phyloP scores from a whole-genome alignment of 2,113 vertebrate genomes.

The Struthio camelus region DNA sequence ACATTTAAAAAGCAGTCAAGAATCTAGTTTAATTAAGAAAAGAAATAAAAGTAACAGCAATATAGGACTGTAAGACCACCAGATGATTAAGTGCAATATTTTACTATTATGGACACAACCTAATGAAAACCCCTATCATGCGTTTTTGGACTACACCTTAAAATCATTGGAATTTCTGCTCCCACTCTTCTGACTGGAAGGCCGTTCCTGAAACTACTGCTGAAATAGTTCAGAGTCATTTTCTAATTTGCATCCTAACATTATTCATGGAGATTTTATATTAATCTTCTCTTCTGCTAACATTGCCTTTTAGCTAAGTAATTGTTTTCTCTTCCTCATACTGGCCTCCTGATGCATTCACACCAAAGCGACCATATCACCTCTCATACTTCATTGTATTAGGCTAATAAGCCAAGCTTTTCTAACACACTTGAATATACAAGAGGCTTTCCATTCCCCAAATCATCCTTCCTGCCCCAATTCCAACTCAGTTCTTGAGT shows the following conservation, averaged over 20 bases:
- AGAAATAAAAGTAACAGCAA: neutral
- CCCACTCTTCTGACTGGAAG: neutral
- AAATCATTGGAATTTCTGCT: neutral
- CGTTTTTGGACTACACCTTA: neutral
- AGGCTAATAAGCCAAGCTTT: constrained; percentile 19
- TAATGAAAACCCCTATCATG: neutral
- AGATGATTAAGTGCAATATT: neutral
- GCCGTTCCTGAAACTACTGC: constrained; percentile 12
- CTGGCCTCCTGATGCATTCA: constrained; percentile 17
- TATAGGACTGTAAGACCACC: neutral
- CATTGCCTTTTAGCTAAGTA: constrained; percentile 10
- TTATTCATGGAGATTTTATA: constrained; percentile 1
- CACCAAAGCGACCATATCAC: neutral
- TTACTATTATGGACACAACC: neutral
- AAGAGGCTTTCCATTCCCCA: neutral
- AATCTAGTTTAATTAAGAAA: neutral
- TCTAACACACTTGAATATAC: neutral
- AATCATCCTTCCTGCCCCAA: neutral
- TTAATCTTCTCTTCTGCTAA: constrained; percentile 31
- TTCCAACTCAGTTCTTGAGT: neutral
- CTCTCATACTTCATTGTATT: neutral
- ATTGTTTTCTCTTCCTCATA: constrained; percentile 37
- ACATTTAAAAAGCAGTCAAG: neutral
- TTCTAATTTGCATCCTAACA: constrained; percentile 14
- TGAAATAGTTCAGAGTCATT: neutral